Evolutionary conservation across 2,888 invertebrate genomes (phyloP).

Genomic region (Allolobophora icterica): DNA sequence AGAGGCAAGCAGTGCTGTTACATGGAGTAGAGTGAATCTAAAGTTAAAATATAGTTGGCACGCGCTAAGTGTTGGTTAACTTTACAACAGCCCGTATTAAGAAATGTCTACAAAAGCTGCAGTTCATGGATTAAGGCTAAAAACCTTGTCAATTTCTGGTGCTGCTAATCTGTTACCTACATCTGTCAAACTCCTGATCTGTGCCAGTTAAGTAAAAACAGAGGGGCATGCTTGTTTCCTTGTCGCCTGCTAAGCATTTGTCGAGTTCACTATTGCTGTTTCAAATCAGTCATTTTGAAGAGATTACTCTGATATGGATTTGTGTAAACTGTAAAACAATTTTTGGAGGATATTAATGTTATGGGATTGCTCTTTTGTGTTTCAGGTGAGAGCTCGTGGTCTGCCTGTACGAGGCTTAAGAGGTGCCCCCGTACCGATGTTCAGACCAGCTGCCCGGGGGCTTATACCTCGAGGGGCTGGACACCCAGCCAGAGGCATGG

Average conservation of each 20-base stretch:
- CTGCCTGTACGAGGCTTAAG: neutral
- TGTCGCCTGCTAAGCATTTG: neutral
- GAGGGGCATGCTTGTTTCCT: neutral
- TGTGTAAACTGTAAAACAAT: neutral
- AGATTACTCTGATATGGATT: neutral
- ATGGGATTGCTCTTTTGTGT: neutral
- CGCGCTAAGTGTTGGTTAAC: too few relatives aligned
- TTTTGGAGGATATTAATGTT: neutral
- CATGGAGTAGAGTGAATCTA: too few relatives aligned
- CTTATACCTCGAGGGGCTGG: neutral
- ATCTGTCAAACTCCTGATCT: neutral
- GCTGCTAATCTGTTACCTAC: neutral
- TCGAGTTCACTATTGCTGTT: neutral
- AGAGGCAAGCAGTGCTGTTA: too few relatives aligned
- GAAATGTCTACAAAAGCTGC: neutral
- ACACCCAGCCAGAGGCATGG: neutral
- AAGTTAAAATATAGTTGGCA: too few relatives aligned
- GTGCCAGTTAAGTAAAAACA: neutral
- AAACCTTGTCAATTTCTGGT: neutral
- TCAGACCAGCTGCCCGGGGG: neutral
- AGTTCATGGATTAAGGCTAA: neutral
- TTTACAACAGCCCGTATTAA: neutral
- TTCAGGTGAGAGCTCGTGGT: slow-evolving; percentile 12
- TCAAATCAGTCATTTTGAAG: neutral
- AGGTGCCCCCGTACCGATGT: neutral